Evolutionary conservation across 2,888 invertebrate genomes (phyloP), one percentile per base, ranked within the genome.

Genomic region (Callosobruchus maculatus): DNA sequence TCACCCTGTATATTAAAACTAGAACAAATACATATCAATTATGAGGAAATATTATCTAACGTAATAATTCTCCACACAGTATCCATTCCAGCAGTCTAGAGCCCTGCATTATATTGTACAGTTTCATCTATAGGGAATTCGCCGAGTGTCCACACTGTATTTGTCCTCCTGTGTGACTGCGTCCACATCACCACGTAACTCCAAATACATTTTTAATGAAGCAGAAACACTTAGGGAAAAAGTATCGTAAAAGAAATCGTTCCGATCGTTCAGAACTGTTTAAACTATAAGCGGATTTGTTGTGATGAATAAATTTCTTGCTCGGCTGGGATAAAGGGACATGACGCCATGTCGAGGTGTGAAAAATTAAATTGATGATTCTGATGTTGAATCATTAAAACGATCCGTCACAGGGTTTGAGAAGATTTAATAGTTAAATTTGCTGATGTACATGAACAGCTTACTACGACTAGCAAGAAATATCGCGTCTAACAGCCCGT

Each of bases 341-440:
- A 49, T 49, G 13, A 49, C 18, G 49, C 49, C 49, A 49, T 18
- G 49, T 49, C 49, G 73, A 78, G 77, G 78, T 77, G 74, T 77
- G 77, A 77, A 76, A 75, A 78, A 78, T 80, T 75, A 75, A 73
- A 78, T 80, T 78, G 75, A 80, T 78, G 74, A 77, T 78, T 71
- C 13, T 49, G 49, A 26, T 7, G 2, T 26, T 49, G 18, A 49
- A 49, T 49, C 13, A 18, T 49, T 49, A 49, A 49, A 49, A 49
- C 26, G 7, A 7, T 26, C 26, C 26, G 26, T 26, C 26, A 26
- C 26, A 49, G 7, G 3, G 49, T 49, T n/a, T 18, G 49, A 13
- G 13, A 13, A 49, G 49, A 49, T 18, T 49, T 49, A 49, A 49
- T 18, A 49, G 49, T 49, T 49, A 7, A 26, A 7, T n/a, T 26